phyloP scores from a whole-genome alignment of 2,797 vertebrate species.

The Salarias fasciatus region DNA sequence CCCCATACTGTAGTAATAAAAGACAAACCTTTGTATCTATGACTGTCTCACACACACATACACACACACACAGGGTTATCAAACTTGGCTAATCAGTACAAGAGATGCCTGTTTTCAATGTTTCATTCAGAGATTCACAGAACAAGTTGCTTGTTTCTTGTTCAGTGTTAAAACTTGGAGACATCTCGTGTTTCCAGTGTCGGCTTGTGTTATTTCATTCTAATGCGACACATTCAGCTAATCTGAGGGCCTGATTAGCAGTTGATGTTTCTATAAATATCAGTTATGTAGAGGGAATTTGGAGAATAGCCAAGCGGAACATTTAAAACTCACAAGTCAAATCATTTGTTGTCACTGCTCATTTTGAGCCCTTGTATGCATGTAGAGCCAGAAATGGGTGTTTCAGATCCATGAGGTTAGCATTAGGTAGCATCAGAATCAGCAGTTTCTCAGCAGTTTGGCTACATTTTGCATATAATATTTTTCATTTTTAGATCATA shows the following conservation, averaged over 20 bases:
- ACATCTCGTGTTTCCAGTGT: not conserved
- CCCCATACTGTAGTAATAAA: slow-evolving; percentile 12
- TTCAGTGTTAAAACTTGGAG: not conserved
- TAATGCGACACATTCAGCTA: not conserved
- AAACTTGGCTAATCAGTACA: slow-evolving; percentile 34
- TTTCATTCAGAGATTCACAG: slow-evolving; percentile 11
- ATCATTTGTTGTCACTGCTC: too few relatives aligned
- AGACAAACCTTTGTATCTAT: slow-evolving; percentile 32
- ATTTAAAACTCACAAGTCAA: too few relatives aligned
- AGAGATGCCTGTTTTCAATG: slow-evolving; percentile 8
- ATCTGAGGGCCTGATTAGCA: not conserved
- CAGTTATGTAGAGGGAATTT: too few relatives aligned
- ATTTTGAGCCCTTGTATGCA: too few relatives aligned
- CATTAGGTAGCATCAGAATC: too few relatives aligned
- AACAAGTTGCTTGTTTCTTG: not conserved
- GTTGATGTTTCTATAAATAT: not conserved
- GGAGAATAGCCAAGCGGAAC: too few relatives aligned
- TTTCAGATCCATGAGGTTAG: too few relatives aligned
- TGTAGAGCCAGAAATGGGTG: too few relatives aligned
- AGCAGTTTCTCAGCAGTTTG: too few relatives aligned
- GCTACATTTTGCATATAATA: too few relatives aligned
- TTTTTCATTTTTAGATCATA: too few relatives aligned
- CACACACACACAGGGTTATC: slow-evolving; percentile 12
- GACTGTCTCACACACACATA: not conserved
- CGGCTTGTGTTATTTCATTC: not conserved